phyloP scores from a whole-genome alignment of 2,888 invertebrate genomes.

The Athalia rosae region DNA sequence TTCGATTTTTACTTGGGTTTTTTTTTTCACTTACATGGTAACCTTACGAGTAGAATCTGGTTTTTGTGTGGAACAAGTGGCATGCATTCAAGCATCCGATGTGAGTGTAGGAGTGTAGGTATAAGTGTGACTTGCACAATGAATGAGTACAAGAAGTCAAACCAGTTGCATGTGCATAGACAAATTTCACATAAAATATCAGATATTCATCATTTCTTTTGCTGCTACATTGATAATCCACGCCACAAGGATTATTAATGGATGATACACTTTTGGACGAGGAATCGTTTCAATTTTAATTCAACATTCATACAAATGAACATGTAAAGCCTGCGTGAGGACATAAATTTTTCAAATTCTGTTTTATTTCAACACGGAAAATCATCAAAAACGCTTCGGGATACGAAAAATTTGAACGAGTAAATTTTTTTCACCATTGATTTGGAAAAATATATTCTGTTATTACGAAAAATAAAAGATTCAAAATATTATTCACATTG shows the following conservation, averaged over 20 bases:
- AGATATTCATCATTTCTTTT: constrained; percentile 8
- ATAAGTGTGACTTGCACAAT: constrained; percentile 33
- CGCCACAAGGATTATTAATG: constrained; percentile 33
- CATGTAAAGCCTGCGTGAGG: constrained; percentile 28
- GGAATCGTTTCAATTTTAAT: neutral
- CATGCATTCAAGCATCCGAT: constrained; percentile 33
- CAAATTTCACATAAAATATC: constrained; percentile 47
- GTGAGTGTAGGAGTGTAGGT: constrained; percentile 36
- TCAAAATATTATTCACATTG: constrained; percentile 2
- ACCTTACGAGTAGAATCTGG: constrained; percentile 25
- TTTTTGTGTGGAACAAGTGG: constrained; percentile 25
- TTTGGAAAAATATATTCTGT: constrained; percentile 54
- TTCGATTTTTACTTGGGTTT: neutral
- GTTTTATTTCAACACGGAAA: neutral
- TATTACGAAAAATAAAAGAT: constrained; percentile 58
- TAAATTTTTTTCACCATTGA: too few relatives aligned
- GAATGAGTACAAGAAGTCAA: constrained; percentile 60
- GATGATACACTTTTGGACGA: constrained; percentile 9
- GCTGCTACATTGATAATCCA: constrained; percentile 33
- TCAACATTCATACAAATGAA: neutral
- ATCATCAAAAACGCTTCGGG: too few relatives aligned
- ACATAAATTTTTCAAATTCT: constrained; percentile 5
- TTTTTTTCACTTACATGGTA: constrained; percentile 9
- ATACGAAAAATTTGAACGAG: too few relatives aligned
- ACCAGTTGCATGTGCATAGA: constrained; percentile 60